Conservation (phyloP, 2,113 vertebrate genomes). For the Columba livia region DNA sequence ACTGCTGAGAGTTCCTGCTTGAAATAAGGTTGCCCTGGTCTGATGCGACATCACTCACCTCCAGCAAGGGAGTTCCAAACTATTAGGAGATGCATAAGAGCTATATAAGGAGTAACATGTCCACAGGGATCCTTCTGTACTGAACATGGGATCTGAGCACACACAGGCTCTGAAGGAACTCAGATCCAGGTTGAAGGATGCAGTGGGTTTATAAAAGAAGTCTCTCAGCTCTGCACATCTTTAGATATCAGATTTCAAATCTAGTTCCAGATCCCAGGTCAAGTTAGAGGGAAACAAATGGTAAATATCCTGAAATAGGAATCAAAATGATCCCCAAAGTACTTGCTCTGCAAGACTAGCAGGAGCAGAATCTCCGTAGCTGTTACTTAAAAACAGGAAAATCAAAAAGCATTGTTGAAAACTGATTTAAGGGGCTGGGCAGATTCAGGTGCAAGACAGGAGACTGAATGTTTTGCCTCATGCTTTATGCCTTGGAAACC, state of each 20-base stretch:
- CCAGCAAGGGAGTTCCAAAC: background rate
- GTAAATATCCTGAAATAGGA: background rate
- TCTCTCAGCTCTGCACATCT: background rate
- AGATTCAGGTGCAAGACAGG: slow-evolving; percentile 20
- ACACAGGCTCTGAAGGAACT: background rate
- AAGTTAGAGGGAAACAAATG: background rate
- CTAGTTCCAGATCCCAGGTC: background rate
- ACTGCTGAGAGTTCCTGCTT: slow-evolving; percentile 40
- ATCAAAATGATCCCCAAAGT: background rate
- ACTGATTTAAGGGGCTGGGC: background rate
- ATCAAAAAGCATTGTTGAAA: background rate
- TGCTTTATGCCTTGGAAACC: slow-evolving; percentile 33
- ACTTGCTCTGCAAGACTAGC: background rate
- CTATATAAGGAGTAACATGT: background rate
- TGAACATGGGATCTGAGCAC: background rate
- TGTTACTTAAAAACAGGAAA: background rate
- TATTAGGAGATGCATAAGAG: background rate
- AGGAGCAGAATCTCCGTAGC: background rate
- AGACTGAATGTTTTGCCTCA: slow-evolving; percentile 6
- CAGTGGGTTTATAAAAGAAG: background rate
- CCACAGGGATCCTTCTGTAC: background rate
- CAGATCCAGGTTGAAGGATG: background rate
- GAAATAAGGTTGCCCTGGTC: slow-evolving; percentile 21
- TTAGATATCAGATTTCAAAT: background rate
- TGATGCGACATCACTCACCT: slow-evolving; percentile 15